Conservation (phyloP, 2,113 vertebrate species). For the Condylura cristata region DNA sequence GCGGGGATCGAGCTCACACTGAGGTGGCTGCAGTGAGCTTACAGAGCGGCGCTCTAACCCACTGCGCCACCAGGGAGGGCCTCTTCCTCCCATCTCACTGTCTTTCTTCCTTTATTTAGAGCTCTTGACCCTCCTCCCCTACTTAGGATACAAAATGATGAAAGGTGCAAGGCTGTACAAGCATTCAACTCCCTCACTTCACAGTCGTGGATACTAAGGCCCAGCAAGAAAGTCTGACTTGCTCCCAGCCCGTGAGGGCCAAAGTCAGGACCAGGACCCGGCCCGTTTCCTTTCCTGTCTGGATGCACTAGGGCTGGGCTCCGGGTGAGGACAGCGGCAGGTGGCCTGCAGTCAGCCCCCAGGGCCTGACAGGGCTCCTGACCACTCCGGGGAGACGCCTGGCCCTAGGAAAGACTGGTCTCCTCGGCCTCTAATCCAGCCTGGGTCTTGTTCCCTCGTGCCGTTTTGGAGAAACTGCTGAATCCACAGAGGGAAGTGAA, state of each 20-base stretch:
- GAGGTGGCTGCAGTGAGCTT: too few species aligned
- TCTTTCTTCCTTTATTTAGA: not conserved
- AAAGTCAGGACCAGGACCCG: not conserved
- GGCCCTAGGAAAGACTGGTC: not conserved
- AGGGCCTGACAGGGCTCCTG: not conserved
- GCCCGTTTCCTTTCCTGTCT: not conserved
- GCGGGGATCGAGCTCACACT: too few species aligned
- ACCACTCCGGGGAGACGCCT: not conserved
- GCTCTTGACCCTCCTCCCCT: not conserved
- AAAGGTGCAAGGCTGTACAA: not conserved
- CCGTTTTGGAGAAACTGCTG: constrained; percentile 50
- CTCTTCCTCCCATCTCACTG: not conserved
- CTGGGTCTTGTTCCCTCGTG: not conserved
- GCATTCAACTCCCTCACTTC: not conserved
- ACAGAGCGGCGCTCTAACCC: too few species aligned
- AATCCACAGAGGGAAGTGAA: constrained; percentile 48
- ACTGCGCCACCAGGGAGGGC: too few species aligned
- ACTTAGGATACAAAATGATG: not conserved
- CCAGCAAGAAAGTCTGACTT: not conserved
- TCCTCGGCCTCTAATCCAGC: not conserved
- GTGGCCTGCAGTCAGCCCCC: not conserved
- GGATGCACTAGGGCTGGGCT: not conserved
- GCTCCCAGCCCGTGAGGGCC: not conserved
- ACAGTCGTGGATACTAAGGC: constrained; percentile 1
- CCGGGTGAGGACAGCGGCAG: not conserved